phyloP scores from a whole-genome alignment of 37 sponge, comb jelly and placozoan species.

The Beroe ovata region DNA sequence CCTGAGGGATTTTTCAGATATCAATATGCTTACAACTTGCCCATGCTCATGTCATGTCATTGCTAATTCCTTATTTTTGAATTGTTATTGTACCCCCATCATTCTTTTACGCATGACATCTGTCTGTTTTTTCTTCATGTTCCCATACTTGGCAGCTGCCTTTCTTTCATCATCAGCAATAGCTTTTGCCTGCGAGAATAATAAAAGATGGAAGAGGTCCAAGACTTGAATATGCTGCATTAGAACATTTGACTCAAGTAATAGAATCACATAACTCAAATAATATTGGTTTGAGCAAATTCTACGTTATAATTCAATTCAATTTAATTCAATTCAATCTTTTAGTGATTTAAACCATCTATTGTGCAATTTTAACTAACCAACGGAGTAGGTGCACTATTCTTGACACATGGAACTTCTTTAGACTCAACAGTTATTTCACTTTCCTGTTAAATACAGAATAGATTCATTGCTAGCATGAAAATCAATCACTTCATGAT shows the following conservation, averaged over 20 bases:
- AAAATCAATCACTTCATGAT: too few species aligned
- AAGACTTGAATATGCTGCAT: too few species aligned
- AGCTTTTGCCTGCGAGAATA: slow-evolving; percentile 47
- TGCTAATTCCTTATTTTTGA: too few species aligned
- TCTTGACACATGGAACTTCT: neutral
- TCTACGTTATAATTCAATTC: neutral
- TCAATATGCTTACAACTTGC: too few species aligned
- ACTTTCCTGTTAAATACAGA: too few species aligned
- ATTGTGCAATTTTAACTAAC: too few species aligned
- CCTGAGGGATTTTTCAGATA: too few species aligned
- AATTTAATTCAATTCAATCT: neutral
- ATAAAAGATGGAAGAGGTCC: too few species aligned
- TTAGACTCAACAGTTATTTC: neutral
- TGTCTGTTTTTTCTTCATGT: slow-evolving; percentile 29
- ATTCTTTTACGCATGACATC: slow-evolving; percentile 58
- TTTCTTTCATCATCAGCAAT: slow-evolving; percentile 42
- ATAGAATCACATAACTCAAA: neutral
- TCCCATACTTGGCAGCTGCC: slow-evolving; percentile 39
- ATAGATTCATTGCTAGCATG: too few species aligned
- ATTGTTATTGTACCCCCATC: slow-evolving; percentile 68
- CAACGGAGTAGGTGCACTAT: neutral
- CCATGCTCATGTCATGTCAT: too few species aligned
- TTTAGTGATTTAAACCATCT: too few species aligned
- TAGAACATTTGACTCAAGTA: too few species aligned
- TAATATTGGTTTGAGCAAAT: neutral